Evolutionary conservation across 1,140 invertebrate genomes (phyloP).

Genomic region (Drosophila cardini): DNA sequence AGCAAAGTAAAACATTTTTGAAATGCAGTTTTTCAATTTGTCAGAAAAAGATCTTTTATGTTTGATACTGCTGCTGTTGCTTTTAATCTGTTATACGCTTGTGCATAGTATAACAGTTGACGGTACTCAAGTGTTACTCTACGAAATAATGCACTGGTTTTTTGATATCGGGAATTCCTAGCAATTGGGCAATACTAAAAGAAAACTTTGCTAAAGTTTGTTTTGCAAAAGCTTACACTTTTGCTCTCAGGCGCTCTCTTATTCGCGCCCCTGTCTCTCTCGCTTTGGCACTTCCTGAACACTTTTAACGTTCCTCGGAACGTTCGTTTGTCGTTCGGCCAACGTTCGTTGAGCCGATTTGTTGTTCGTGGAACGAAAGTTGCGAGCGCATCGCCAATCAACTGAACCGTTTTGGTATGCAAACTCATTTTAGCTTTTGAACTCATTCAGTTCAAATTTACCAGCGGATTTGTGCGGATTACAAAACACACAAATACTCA

Average conservation of each 20-base stretch:
- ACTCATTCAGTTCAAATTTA: conserved; percentile 83
- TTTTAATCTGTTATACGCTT: conserved; percentile 50
- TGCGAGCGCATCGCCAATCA: conserved; percentile 44
- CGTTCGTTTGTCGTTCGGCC: conserved; percentile 18
- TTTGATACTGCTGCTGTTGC: background rate
- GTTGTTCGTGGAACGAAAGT: conserved; percentile 17
- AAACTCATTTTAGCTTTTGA: conserved; percentile 81
- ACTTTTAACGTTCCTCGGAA: conserved; percentile 9
- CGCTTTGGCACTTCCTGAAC: conserved; percentile 3
- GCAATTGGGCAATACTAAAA: conserved; percentile 24
- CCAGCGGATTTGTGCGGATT: conserved; percentile 82
- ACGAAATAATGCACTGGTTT: conserved; percentile 18
- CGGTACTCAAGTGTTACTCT: background rate
- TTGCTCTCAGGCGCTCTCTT: background rate
- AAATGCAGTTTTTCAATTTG: conserved; percentile 2
- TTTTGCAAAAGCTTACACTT: background rate
- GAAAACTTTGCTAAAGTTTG: conserved; percentile 6
- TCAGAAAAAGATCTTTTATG: conserved; percentile 10
- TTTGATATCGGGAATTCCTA: conserved; percentile 46
- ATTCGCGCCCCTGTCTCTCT: background rate
- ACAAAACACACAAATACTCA: conserved; percentile 60
- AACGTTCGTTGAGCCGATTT: background rate
- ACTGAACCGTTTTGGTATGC: conserved; percentile 68
- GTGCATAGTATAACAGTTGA: conserved; percentile 25
- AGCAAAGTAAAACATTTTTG: background rate